These are phyloP conservation scores for Drosophila nigrodunni DNA, from an alignment of 1,140 invertebrate genomes.

Conservation along the genomic window DNA sequence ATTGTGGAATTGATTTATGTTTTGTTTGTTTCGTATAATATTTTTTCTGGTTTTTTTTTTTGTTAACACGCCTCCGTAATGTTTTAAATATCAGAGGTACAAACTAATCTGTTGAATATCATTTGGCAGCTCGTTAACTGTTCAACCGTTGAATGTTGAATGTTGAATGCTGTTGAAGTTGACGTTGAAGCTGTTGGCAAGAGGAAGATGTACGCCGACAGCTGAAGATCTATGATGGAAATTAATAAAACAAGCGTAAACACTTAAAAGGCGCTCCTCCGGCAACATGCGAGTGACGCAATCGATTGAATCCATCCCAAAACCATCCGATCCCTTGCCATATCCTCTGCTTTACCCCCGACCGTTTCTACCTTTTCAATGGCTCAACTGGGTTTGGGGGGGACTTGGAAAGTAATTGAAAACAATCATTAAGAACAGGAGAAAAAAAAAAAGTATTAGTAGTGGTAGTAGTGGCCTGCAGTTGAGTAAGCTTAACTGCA, in stretches of 20 bases:
- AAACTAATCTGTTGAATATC: conserved; percentile 14
- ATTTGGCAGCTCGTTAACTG: conserved; percentile 59
- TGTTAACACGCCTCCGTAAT: conserved; percentile 20
- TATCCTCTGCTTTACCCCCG: not conserved
- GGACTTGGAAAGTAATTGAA: conserved; percentile 71
- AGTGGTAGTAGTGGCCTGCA: no score
- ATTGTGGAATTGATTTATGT: conserved; percentile 38
- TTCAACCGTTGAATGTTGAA: conserved; percentile 16
- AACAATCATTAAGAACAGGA: conserved; percentile 75
- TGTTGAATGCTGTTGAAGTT: conserved; percentile 10
- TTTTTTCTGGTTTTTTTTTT: not conserved
- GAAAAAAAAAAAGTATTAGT: conserved; percentile 19
- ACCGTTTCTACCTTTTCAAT: conserved; percentile 12
- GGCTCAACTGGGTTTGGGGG: conserved; percentile 1
- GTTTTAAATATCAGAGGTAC: not conserved
- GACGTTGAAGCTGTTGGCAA: conserved; percentile 18
- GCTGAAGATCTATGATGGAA: conserved; percentile 73
- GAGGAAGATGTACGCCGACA: conserved; percentile 54
- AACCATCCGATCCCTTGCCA: not conserved
- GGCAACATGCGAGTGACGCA: conserved; percentile 42
- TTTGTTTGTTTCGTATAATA: conserved; percentile 16
- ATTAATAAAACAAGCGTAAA: conserved; percentile 81
- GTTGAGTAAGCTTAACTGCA: no score
- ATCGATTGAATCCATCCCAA: conserved; percentile 56
- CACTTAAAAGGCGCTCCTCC: conserved; percentile 64